Conservation (phyloP, 2,888 invertebrate species). For the Sarcophaga carnaria region DNA sequence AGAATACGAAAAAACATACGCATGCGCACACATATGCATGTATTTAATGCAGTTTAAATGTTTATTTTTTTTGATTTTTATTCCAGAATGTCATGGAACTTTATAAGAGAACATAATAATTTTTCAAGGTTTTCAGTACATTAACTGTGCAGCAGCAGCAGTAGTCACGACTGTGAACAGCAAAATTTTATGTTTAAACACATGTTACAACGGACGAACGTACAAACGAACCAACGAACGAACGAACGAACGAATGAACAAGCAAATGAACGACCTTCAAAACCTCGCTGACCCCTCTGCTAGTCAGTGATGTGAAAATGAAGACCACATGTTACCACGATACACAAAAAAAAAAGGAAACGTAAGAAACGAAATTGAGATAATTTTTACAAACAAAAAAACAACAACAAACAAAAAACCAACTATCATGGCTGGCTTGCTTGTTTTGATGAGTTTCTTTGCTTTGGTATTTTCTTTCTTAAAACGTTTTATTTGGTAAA, state of each 20-base stretch:
- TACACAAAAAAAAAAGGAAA: too few relatives aligned
- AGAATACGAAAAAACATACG: neutral
- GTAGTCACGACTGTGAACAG: neutral
- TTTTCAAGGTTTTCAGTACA: constrained; percentile 52
- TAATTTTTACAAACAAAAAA: too few relatives aligned
- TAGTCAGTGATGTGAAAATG: too few relatives aligned
- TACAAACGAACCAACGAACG: neutral
- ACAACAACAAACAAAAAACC: too few relatives aligned
- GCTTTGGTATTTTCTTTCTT: too few relatives aligned
- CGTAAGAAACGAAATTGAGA: too few relatives aligned
- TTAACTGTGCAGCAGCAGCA: constrained; percentile 1
- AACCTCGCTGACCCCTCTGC: constrained; percentile 58
- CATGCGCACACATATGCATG: neutral
- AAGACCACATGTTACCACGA: too few relatives aligned
- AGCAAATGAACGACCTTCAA: constrained; percentile 53
- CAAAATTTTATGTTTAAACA: neutral
- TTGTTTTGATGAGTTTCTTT: too few relatives aligned
- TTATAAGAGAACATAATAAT: constrained; percentile 4
- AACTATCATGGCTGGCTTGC: too few relatives aligned
- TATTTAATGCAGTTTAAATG: neutral
- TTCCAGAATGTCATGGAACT: constrained; percentile 35
- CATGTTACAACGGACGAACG: neutral
- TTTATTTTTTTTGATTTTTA: neutral
- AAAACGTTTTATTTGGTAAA: too few relatives aligned
- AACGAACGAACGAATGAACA: constrained; percentile 9